Base-by-base conservation (phyloP, 2,113 vertebrate species). In the Nothoprocta perdicaria region DNA sequence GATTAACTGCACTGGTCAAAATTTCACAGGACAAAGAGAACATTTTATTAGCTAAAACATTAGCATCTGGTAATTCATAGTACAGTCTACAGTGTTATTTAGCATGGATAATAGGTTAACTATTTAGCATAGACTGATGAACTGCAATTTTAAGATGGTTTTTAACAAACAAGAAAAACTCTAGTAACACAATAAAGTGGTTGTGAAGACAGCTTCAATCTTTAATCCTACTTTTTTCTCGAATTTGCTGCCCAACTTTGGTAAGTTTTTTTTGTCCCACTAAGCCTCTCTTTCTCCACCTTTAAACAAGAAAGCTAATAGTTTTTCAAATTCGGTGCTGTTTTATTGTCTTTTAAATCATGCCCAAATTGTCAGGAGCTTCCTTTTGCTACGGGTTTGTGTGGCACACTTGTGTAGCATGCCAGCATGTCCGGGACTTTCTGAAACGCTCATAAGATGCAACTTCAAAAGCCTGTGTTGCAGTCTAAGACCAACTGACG, bases 151-250 rank as follows among this genome's bases (percentile, higher is more conserved):
- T 69, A 80, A 76, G 2, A 14, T 67, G 26, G 48, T 73, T 24
- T 88, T 65, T 88, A 31, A 10, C 12, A 85, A 45, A 55, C 57
- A 67, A 15, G 17, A 35, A n/a, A 55, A 85, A 16, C 2, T 67
- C 14, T 60, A 86, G 23, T 15, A 80, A 71, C 27, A 14, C 31
- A 3, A 1, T 5, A 74, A 74, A 2, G 60, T 31, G 4, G 2
- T 31, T 65, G 35, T 45, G 53, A 58, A 40, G 18, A 8, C 35
- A 43, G 43, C 0, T 0, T 16, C 0, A 0, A 80, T 9, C 4
- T 62, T 68, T 68, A 79, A 40, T 18, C 60, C 8, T 69, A 29
- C 63, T 16, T 60, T 92, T 84, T 50, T 46, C 71, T 91, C 14
- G 74, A 55, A 40, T 2, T 6, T 75, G 45, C 21, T 89, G 4